phyloP scores from a whole-genome alignment of 2,113 vertebrate genomes.

The Zapornia atra region DNA sequence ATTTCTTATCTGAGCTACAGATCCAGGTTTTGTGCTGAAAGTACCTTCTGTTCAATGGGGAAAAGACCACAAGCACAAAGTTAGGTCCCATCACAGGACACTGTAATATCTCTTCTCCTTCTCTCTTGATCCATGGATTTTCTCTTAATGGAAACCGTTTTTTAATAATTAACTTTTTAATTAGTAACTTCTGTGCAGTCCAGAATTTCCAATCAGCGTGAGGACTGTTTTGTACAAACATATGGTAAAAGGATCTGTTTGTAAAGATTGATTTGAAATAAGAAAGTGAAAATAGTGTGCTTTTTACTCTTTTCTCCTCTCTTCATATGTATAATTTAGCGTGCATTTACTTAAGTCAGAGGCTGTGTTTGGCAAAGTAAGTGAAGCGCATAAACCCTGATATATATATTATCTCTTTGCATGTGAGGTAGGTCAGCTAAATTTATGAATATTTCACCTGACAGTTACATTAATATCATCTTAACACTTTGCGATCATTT shows the following conservation, averaged over 20 bases:
- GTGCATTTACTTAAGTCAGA: neutral
- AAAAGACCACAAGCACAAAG: neutral
- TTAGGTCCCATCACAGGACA: neutral
- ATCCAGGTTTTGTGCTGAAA: neutral
- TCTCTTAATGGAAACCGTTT: neutral
- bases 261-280: neutral
- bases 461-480: slow-evolving; percentile 11
- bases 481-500: neutral
- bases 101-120: neutral
- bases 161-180: slow-evolving; percentile 24
- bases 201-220: neutral
- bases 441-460: slow-evolving; percentile 11
- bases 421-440: neutral
- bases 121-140: neutral
- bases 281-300: neutral
- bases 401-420: neutral
- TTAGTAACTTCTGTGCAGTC: neutral
- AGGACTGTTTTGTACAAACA: neutral
- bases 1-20: neutral
- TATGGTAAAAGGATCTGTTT: neutral
- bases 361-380: neutral
- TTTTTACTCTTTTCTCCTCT: neutral
- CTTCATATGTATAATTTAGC: neutral
- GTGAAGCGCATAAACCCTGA: neutral
- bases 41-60: neutral